Evolutionary conservation across 37 sponge, comb jelly and placozoan genomes (phyloP).

Genomic region (Oopsacas minuta): DNA sequence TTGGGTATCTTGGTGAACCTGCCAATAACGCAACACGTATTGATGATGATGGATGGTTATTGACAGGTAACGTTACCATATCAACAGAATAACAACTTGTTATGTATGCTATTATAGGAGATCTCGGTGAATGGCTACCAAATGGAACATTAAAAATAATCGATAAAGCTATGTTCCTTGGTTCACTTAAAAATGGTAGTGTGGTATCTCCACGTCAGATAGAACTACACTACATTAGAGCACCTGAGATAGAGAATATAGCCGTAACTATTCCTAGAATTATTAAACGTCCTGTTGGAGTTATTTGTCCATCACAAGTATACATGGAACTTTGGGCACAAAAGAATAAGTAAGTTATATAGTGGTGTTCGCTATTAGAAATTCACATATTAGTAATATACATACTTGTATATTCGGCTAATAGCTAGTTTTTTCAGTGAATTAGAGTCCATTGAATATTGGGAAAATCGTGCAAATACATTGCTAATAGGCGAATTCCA

Average conservation of each 20-base stretch:
- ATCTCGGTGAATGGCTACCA: neutral
- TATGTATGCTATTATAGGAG: too few species aligned
- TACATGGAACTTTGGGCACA: neutral
- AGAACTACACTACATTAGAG: neutral
- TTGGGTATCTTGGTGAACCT: neutral
- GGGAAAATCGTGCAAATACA: too few species aligned
- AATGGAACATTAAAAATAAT: conserved; percentile 13
- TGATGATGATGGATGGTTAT: neutral
- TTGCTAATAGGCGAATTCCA: too few species aligned
- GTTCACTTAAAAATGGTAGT: neutral
- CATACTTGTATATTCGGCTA: too few species aligned
- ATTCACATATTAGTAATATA: too few species aligned
- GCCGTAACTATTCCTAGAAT: neutral
- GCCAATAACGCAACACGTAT: neutral
- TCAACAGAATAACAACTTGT: too few species aligned
- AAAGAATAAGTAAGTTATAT: neutral
- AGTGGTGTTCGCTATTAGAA: too few species aligned
- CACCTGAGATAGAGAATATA: conserved; percentile 2
- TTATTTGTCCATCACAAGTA: neutral
- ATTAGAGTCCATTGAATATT: too few species aligned
- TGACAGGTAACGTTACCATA: neutral
- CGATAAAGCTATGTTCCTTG: neutral
- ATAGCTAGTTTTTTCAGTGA: too few species aligned
- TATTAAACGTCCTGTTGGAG: neutral
- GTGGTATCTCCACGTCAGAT: neutral